Base-by-base conservation (phyloP, 2,797 vertebrate genomes). In the Pogonophryne albipinna region DNA sequence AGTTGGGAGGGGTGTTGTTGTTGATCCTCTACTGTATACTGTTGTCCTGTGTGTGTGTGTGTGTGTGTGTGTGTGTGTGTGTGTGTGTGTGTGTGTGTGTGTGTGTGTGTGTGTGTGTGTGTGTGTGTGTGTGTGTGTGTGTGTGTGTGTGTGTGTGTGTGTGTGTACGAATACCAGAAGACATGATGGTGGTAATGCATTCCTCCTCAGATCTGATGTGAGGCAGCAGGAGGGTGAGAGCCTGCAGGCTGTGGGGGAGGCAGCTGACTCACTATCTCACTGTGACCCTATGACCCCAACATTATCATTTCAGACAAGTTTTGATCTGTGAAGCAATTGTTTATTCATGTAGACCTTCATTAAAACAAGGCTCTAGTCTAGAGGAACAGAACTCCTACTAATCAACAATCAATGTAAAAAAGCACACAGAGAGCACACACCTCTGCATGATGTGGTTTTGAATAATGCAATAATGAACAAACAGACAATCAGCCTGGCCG, bases 141-240 rank as follows among this genome's bases (percentile, higher is more conserved):
- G 59, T 70, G 3, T 76, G 63, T 67, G 2, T 62, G n/a, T 66
- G 55, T 70, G 3, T 76, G 63, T 67, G 2, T 72, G 56, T 84
- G 65, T 66, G 31, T 71, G 63, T 74, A 50, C 55, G 94, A 95
- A 76, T 96, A 96, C 79, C 79, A 96, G 85, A 96, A 96, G 89
- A 96, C 96, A 27, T 57, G 94, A 96, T 97, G 96, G 46, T 94
- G 61, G 93, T 95, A 78, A 97, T 96, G 86, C 96, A 95, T 71
- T 97, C 97, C 46, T 62, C 96, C 70, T 84, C 93, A 0, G 95
- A 95, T 79, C 88, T 96, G 84, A 84, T 96, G 83, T 93, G 93
- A 94, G 95, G 95, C 78, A 93, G 93, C 3, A 60, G 76, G 27
- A 72, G 80, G 75, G 90, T 85, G 0, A 91, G 95, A 96, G 95